Evolutionary conservation across 2,888 invertebrate genomes (phyloP).

Genomic region (Zaprionus lineosus): DNA sequence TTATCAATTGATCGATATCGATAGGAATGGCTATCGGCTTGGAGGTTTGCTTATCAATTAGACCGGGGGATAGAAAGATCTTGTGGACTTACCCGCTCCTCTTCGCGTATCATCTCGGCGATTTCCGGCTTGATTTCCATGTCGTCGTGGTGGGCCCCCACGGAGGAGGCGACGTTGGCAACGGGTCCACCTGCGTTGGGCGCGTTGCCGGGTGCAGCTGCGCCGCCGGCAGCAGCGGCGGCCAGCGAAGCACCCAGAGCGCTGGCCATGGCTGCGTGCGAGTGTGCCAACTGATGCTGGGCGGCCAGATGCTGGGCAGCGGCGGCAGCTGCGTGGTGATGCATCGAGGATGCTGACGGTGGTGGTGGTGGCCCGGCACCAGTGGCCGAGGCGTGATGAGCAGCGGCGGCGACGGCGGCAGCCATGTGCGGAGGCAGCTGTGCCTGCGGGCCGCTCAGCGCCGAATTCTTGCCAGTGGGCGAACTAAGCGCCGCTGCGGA

Average conservation of each 20-base stretch:
- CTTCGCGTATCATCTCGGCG: constrained; percentile 97
- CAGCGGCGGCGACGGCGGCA: constrained; percentile 71
- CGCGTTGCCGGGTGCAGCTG: constrained; percentile 74
- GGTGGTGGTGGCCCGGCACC: constrained; percentile 47
- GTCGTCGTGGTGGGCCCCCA: constrained; percentile 87
- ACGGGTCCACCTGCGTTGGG: constrained; percentile 50
- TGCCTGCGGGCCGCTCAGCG: constrained; percentile 28
- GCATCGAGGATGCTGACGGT: constrained; percentile 61
- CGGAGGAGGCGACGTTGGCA: constrained; percentile 45
- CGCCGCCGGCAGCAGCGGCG: constrained; percentile 77
- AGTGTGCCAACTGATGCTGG: constrained; percentile 79
- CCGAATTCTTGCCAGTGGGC: constrained; percentile 37
- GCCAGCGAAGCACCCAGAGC: constrained; percentile 76
- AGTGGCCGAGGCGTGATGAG: constrained; percentile 54
- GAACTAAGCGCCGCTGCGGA: constrained; percentile 50
- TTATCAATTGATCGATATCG: no score
- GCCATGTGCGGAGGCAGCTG: constrained; percentile 67
- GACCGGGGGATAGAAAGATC: background rate
- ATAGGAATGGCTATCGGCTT: no score
- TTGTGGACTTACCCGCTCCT: constrained; percentile 92
- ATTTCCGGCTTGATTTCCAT: constrained; percentile 96
- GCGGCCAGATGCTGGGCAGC: constrained; percentile 79
- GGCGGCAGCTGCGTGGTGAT: constrained; percentile 74
- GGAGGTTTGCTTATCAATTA: no score
- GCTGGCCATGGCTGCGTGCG: constrained; percentile 80